Evolutionary conservation across 2,888 invertebrate genomes (phyloP), one percentile per base, ranked within the genome.

Genomic region (Catocala nupta): DNA sequence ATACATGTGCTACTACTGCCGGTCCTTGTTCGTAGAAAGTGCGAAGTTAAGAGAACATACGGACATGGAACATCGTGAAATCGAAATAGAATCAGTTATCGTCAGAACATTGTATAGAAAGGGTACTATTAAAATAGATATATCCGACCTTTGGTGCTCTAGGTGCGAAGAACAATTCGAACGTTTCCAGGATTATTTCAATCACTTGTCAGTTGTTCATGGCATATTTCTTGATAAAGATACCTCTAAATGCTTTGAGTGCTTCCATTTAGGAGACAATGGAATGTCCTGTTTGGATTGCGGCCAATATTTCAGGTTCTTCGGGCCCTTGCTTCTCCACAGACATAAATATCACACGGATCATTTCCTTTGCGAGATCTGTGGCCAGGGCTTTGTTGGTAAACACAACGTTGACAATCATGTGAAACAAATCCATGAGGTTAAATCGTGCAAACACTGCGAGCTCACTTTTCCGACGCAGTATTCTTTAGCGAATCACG

Each of bases 241-340:
- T 1, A 51, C 79, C 0, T 55, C 65, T 0, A 69, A 78, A 10
- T 71, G 64, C 0, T 70, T 89, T 5, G 78, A 81, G 10, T 72
- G 81, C 3, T 87, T 85, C 59, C 73, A 77, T 44, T 67, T 91
- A 5, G 77, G 81, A 0, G 90, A 90, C 11, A 70, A 81, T 0
- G 75, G 75, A 0, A 82, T 89, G 79, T 59, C 52, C 0, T 91
- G 90, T 48, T 44, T 84, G 0, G 81, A 86, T 34, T 91, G 91
- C 42, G 83, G 81, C 0, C 71, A 81, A n/a, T 69, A 65, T 2
- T 91, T 87, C 49, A 59, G 75, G 42, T 90, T 86, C 52, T 91
- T 90, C 47, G 83, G 84, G 0, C 78, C 84, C 0, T 63, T 91
- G 0, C 55, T 89, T 0, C 68, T 75, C 0, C 91, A 91, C 42